phyloP scores from a whole-genome alignment of 2,888 invertebrate species.

The Pandemis heparana region DNA sequence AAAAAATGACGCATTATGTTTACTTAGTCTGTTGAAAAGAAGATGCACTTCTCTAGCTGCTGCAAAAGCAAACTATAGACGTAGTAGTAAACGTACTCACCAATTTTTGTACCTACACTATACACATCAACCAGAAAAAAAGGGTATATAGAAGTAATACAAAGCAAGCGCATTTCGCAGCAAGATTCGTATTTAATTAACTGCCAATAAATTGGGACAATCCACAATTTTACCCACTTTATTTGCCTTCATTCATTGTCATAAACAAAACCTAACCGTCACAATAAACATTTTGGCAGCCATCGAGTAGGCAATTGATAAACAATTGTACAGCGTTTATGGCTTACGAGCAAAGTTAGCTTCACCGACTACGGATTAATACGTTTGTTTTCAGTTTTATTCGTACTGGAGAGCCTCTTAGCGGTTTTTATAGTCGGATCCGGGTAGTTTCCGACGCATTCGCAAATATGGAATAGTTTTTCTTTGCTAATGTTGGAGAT shows the following conservation, averaged over 20 bases:
- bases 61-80: too few species aligned
- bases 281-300: slow-evolving; percentile 37
- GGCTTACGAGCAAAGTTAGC: slow-evolving; percentile 64
- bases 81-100: too few species aligned
- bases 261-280: slow-evolving; percentile 13
- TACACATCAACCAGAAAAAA: too few species aligned
- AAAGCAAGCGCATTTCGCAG: too few species aligned
- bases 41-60: too few species aligned
- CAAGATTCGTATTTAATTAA: too few species aligned
- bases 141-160: too few species aligned
- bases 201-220: neutral
- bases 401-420: slow-evolving; percentile 65
- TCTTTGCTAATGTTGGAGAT: slow-evolving; percentile 44
- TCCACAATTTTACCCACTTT: neutral
- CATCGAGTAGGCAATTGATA: slow-evolving; percentile 52
- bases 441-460: slow-evolving; percentile 58
- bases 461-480: slow-evolving; percentile 64
- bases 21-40: too few species aligned
- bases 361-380: slow-evolving; percentile 60
- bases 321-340: slow-evolving; percentile 62
- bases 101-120: too few species aligned
- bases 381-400: slow-evolving; percentile 52
- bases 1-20: too few species aligned
- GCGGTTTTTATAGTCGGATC: slow-evolving; percentile 72
- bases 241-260: neutral